phyloP scores from a whole-genome alignment of 2,113 vertebrate genomes.

The Gracilinanus agilis region DNA sequence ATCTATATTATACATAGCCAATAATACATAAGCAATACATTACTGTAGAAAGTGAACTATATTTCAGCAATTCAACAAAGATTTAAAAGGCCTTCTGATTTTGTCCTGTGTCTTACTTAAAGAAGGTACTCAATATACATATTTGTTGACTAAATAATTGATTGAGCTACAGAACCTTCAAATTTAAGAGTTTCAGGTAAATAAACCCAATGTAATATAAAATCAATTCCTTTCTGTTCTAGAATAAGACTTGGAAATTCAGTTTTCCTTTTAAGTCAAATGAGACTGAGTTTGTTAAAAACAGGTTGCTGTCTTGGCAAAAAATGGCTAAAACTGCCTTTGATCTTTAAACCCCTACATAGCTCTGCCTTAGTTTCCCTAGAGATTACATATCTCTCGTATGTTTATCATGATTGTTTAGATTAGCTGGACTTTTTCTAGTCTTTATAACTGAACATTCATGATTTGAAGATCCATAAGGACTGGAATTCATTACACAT shows the following conservation, averaged over 20 bases:
- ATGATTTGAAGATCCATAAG: constrained; percentile 46
- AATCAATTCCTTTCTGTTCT: constrained; percentile 20
- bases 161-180: background rate
- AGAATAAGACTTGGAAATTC: constrained; percentile 58
- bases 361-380: constrained; percentile 29
- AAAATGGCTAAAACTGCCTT: constrained; percentile 51
- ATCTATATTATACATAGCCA: background rate
- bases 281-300: constrained; percentile 30
- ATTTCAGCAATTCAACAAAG: background rate
- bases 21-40: background rate
- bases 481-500: constrained; percentile 29
- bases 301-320: constrained; percentile 45
- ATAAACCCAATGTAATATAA: constrained; percentile 28
- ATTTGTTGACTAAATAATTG: background rate
- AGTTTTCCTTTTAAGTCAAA: constrained; percentile 38
- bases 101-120: background rate
- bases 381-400: constrained; percentile 24
- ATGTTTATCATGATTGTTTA: constrained; percentile 13
- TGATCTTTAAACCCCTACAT: constrained; percentile 54
- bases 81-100: background rate
- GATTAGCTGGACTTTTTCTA: constrained; percentile 24
- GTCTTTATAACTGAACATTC: constrained; percentile 32
- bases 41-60: background rate
- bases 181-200: constrained; percentile 22
- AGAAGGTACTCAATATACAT: background rate